phyloP scores from a whole-genome alignment of 2,888 invertebrate species.

The Panzeria rudis region DNA sequence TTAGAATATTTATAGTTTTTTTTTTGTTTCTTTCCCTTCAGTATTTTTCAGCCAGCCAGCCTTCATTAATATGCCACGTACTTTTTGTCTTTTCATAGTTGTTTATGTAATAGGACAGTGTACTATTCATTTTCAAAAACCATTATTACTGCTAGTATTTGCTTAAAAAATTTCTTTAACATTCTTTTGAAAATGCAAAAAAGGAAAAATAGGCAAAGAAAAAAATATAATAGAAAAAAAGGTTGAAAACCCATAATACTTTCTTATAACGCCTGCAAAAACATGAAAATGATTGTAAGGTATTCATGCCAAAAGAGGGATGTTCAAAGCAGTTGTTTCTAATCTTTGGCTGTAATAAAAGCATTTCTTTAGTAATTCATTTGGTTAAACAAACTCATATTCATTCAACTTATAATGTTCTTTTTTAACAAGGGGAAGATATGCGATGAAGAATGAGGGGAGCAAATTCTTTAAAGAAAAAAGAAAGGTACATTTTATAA shows the following conservation, averaged over 20 bases:
- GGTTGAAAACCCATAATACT: conserved; percentile 56
- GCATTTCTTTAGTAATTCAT: conserved; percentile 62
- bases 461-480: background rate
- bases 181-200: conserved; percentile 39
- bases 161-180: conserved; percentile 53
- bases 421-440: conserved; percentile 14
- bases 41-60: background rate
- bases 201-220: background rate
- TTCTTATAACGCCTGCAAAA: conserved; percentile 69
- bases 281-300: conserved; percentile 69
- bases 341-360: conserved; percentile 62
- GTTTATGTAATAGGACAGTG: conserved; percentile 34
- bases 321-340: conserved; percentile 47
- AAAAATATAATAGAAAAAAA: conserved; percentile 2
- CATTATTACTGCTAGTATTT: conserved; percentile 59
- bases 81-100: background rate
- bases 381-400: conserved; percentile 28
- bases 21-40: background rate
- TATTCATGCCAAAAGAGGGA: conserved; percentile 62
- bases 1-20: conserved; percentile 42
- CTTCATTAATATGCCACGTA: conserved; percentile 55
- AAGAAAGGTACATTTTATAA: background rate
- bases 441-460: background rate
- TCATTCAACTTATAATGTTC: conserved; percentile 15
- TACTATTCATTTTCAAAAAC: conserved; percentile 34